Evolutionary conservation across 2,113 vertebrate species (phyloP), one percentile per base, ranked within the genome.

Genomic region (Trichechus manatus): DNA sequence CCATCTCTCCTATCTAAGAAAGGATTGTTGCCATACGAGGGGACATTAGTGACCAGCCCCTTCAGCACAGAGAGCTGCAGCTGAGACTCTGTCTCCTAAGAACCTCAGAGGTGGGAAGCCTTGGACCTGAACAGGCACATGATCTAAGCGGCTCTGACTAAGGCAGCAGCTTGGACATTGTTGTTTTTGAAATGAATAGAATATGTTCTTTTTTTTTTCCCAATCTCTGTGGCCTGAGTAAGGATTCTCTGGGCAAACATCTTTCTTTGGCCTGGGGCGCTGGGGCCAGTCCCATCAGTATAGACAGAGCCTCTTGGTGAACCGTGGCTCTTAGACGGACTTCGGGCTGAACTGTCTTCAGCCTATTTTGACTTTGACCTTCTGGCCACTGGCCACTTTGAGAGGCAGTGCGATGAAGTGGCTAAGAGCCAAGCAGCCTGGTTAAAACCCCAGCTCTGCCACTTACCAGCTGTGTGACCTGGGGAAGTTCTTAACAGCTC

Each of bases 251-350:
- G 31, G 83, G 53, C 7, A 9, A 29, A 25, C 77, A 39, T 15
- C 63, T 79, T 17, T 79, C 36, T 3, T 33, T 17, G 8, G 22
- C 42, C 7, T 50, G 11, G 5, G 27, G 64, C 82, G 36, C 33
- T 42, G 53, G 33, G 36, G 42, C 77, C 44, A 4, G 47, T n/a
- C 25, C 25, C 6, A 9, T 47, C 25, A 1, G 20, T 3, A 17
- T 19, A 1, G 53, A 2, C 10, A 29, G 20, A 0, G 31, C 3
- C 9, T 33, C 0, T 0, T 4, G 47, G 39, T 25, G 22, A 27
- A 11, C 3, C 9, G 0, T 6, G 68, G 29, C n/a, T 36, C 31
- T 56, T n/a, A 1, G 1, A 33, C 17, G 29, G 4, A 3, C 11
- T 4, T 2, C 3, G 47, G 70, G 50, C 59, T 13, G 33, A 39